Evolutionary conservation across 1,140 invertebrate species (phyloP), one percentile per base, ranked within the genome.

Genomic region (Papilio polyxenes): DNA sequence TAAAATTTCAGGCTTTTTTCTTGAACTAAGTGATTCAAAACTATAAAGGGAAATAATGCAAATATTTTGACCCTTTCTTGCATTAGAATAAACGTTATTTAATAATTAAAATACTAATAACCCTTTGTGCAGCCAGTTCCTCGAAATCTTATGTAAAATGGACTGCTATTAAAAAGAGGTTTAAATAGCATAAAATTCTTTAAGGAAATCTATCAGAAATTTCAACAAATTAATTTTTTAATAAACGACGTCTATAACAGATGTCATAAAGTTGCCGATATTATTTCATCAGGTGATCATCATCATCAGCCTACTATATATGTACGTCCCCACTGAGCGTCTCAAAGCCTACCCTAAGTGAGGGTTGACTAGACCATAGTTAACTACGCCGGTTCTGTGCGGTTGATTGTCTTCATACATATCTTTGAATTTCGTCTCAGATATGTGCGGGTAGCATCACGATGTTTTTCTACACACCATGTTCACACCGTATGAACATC

Each of bases 61-160:
- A 17, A 20, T n/a, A 59, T 59, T 59, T 59, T n/a, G 7, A 59
- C 56, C n/a, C 53, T 17, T 3, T 78, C 59, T 49, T 75, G 76
- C 53, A 78, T 78, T 78, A 79, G 77, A 79, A 79, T 48, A 79
- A 56, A 48, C 76, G 49, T 56, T 78, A 78, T 65, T 79, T 65
- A 79, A 79, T 79, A 65, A 79, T 65, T 79, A 79, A 79, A 78
- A 79, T 62, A 44, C 37, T 62, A 65, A 65, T 79, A 79, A 59
- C 77, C 77, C 77, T 79, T 79, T 79, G 77, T 79, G 77, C 59
- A 51, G 37, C 20, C 11, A 51, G 76, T 40, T 62, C 17, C 56
- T 40, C 13, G 48, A 76, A 65, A 37, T 17, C 77, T 79, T 79
- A n/a, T 31, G 31, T 40, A 48, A 62, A 62, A 31, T 59, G 37